Base-by-base conservation (phyloP, 2,888 invertebrate species). In the Heteromurus nitidus region DNA sequence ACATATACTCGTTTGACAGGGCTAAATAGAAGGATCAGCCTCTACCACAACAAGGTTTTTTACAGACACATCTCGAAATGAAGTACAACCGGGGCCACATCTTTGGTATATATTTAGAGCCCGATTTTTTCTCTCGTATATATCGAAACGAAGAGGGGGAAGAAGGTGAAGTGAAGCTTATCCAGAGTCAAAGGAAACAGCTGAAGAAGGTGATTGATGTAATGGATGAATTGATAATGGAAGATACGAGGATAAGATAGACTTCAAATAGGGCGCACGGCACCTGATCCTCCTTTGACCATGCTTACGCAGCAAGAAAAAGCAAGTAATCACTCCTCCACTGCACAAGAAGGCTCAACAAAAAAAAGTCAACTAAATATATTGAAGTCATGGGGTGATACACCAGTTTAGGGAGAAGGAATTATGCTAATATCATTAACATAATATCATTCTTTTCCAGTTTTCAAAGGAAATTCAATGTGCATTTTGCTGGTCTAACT, bases 241-340 rank as follows among this genome's bases (percentile, higher is more conserved):
- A 58, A 83, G 86, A 86, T 86, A 84, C 84, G 74, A 65, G 85
- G 82, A 74, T 70, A 69, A 82, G 86, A 86, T 85, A 76, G 76
- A 84, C 81, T 85, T 85, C 82, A 84, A 85, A 85, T 83, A 76
- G 83, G 84, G 86, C 84, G 86, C 84, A 83, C 68, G 77, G 44
- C 30, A 73, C 73, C 62, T 60, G 73, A 73, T 62, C 73, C 44
- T 47, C 9, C 30, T 58, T n/a, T 36, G 42, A 28, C 60, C 42
- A 72, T 44, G 42, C 20, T n/a, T 58, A 67, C 67, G 26, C 24
- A 67, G 47, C 47, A n/a, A n/a, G n/a, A n/a, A n/a, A n/a, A n/a
- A n/a, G n/a, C n/a, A n/a, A 47, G 67, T 67, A 47, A 44, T 67
- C 67, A 26, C 31, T 28, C 20, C 20, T 28, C 7, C 30, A 28